Percentiles rank a stretch among this genome's conserved stretches.
Conservation (phyloP, 2,113 vertebrate species). For the Zosterops lateralis region DNA sequence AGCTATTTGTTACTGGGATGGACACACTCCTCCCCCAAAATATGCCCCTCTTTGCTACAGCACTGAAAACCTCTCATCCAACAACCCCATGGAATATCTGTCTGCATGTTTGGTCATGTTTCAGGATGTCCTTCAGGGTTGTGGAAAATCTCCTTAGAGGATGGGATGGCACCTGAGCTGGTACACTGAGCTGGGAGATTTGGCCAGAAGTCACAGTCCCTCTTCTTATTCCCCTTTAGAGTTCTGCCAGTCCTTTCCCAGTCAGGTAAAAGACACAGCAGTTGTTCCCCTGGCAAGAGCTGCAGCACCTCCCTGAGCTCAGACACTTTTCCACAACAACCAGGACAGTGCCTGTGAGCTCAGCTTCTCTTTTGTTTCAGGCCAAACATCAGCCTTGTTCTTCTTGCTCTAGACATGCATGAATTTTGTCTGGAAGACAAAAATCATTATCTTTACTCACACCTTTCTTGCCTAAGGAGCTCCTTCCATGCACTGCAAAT, state of each 20-base stretch:
- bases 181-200: not conserved
- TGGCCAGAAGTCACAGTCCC: not conserved
- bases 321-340: not conserved
- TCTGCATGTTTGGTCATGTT: not conserved
- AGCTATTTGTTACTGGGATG: not conserved
- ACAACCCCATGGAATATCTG: not conserved
- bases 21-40: not conserved
- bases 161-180: not conserved
- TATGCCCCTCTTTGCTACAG: not conserved
- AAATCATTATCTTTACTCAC: not conserved
- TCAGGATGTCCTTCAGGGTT: not conserved
- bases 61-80: not conserved
- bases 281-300: not conserved
- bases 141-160: not conserved
- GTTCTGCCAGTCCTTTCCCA: not conserved
- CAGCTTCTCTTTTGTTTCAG: not conserved
- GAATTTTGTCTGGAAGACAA: not conserved
- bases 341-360: accelerated
- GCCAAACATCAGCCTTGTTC: not conserved
- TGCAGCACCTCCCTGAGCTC: not conserved
- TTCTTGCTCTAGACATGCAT: not conserved
- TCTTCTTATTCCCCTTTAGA: not conserved
- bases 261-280: not conserved
- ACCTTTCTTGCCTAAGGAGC: not conserved
- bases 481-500: not conserved